A percentile compares a stretch with the other conserved stretches of the same genome.
Conservation (phyloP, 2,888 invertebrate species). For the Eumerus sabulonum region DNA sequence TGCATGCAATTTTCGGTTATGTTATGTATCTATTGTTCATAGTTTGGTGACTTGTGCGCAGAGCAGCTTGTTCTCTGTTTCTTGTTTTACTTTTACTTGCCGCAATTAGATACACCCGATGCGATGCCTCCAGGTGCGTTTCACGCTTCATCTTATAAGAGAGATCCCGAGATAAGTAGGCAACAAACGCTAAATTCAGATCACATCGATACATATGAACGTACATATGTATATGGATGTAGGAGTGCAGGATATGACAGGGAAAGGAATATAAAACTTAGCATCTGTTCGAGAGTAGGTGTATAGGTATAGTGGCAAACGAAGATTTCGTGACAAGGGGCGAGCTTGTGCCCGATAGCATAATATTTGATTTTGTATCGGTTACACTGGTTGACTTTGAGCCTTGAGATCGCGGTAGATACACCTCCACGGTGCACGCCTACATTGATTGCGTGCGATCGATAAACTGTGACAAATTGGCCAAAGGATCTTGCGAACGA, state of each 20-base stretch:
- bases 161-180: slow-evolving; percentile 60
- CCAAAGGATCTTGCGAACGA: background rate
- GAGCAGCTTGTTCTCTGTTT: slow-evolving; percentile 18
- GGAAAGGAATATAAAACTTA: slow-evolving; percentile 3
- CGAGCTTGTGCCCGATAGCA: slow-evolving; percentile 49
- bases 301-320: slow-evolving; percentile 3
- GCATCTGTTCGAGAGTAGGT: slow-evolving; percentile 50
- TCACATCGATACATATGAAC: slow-evolving; percentile 15
- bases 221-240: background rate
- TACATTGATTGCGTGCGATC: slow-evolving; percentile 46
- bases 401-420: slow-evolving; percentile 8
- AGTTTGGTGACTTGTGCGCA: slow-evolving; percentile 47
- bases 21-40: slow-evolving; percentile 43
- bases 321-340: slow-evolving; percentile 47
- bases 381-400: slow-evolving; percentile 17
- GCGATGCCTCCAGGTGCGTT: slow-evolving; percentile 78
- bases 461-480: slow-evolving; percentile 43
- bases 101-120: slow-evolving; percentile 76
- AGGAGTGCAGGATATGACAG: slow-evolving; percentile 7
- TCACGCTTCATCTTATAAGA: slow-evolving; percentile 75
- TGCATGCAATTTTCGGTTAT: slow-evolving; percentile 50
- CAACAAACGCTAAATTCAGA: slow-evolving; percentile 41
- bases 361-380: slow-evolving; percentile 34
- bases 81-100: slow-evolving; percentile 74
- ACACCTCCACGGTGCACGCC: slow-evolving; percentile 39